These are phyloP conservation scores for Calephelis nemesis DNA, from an alignment of 1,140 invertebrate species.

Conservation along the genomic window DNA sequence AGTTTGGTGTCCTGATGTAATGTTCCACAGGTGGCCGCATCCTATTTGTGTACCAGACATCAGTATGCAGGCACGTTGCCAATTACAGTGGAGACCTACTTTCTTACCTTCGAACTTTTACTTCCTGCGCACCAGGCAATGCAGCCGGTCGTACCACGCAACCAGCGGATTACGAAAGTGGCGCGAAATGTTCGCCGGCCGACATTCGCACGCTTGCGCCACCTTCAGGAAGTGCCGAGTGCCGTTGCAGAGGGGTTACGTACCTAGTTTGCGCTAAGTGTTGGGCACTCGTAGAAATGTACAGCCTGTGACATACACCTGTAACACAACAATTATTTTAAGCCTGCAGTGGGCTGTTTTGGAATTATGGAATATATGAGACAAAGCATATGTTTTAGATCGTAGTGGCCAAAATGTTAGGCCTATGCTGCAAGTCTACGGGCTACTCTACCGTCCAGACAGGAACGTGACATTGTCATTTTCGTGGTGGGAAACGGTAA, in stretches of 20 bases:
- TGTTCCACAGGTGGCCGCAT: constrained; percentile 54
- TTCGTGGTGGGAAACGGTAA: too few species aligned
- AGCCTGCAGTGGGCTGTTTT: too few species aligned
- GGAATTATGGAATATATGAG: too few species aligned
- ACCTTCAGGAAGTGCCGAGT: constrained; percentile 76
- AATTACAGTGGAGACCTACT: constrained; percentile 76
- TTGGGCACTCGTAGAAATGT: neutral
- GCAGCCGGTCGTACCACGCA: constrained; percentile 73
- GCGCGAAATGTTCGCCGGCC: constrained; percentile 76
- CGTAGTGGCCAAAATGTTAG: too few species aligned
- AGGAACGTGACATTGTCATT: too few species aligned
- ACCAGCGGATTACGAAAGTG: constrained; percentile 76
- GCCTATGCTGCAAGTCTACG: too few species aligned
- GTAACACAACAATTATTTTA: too few species aligned
- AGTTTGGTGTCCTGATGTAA: constrained; percentile 36
- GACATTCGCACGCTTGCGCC: constrained; percentile 76
- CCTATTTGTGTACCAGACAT: constrained; percentile 66
- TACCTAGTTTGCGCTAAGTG: constrained; percentile 43
- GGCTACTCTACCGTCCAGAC: too few species aligned
- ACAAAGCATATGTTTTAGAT: too few species aligned
- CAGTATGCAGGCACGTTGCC: constrained; percentile 73
- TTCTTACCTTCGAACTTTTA: constrained; percentile 79
- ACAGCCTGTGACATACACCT: too few species aligned
- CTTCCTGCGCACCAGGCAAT: constrained; percentile 74
- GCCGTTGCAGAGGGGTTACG: constrained; percentile 70